A percentile compares a stretch with the other conserved stretches of the same genome.
Evolutionary conservation across 2,888 invertebrate genomes (phyloP).

Genomic region (Nematopogon swammerdamellus): DNA sequence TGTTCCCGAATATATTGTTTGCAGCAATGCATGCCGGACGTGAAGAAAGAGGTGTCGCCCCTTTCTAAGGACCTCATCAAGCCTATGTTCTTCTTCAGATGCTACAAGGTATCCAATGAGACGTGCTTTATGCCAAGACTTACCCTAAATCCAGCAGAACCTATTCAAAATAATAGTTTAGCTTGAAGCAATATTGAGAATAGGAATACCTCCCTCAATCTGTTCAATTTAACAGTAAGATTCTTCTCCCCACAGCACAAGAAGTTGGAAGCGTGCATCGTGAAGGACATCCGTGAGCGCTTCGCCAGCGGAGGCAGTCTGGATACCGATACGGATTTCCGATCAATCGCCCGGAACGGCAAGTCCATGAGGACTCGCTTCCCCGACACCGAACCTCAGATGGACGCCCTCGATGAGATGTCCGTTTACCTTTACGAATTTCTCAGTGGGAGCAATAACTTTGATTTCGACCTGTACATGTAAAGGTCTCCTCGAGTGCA

Average conservation of each 20-base stretch:
- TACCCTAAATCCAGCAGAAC: too few relatives aligned
- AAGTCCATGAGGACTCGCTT: constrained; percentile 36
- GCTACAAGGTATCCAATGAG: constrained; percentile 58
- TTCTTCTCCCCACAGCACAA: constrained; percentile 61
- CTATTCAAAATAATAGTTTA: too few relatives aligned
- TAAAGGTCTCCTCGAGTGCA: too few relatives aligned
- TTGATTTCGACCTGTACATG: constrained; percentile 53
- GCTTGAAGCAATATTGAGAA: too few relatives aligned
- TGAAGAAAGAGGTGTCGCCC: constrained; percentile 59
- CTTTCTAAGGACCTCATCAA: constrained; percentile 62
- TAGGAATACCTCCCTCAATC: too few relatives aligned
- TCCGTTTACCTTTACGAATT: constrained; percentile 61
- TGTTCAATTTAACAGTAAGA: too few relatives aligned
- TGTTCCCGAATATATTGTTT: constrained; percentile 14
- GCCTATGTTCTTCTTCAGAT: constrained; percentile 71
- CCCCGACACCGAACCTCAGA: constrained; percentile 33
- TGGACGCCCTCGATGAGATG: constrained; percentile 53
- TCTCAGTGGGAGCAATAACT: constrained; percentile 56
- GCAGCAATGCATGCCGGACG: constrained; percentile 68
- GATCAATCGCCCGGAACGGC: constrained; percentile 50
- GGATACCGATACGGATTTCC: constrained; percentile 49
- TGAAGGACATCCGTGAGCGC: constrained; percentile 67
- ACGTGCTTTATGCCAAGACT: too few relatives aligned
- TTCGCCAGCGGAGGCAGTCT: constrained; percentile 59
- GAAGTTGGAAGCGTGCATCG: constrained; percentile 67